These are phyloP conservation scores for Diachasmimorpha longicaudata DNA, from an alignment of 1,140 invertebrate species.

Conservation along the genomic window DNA sequence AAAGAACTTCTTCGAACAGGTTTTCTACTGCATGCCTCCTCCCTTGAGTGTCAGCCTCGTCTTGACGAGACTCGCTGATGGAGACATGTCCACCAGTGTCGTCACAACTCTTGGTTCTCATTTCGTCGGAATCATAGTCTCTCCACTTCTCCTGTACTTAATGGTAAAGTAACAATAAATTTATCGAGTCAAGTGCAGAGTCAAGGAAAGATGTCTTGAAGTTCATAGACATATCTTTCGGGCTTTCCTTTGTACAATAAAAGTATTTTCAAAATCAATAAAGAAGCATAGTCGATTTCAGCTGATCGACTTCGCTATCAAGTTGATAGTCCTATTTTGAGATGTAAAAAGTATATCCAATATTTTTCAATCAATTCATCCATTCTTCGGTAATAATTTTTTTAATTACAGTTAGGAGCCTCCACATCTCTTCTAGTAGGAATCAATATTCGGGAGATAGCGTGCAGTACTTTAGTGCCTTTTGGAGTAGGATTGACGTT, in stretches of 20 bases:
- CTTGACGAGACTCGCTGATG: constrained; percentile 50
- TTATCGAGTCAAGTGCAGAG: neutral
- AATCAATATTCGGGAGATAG: constrained; percentile 52
- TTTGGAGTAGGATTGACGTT: constrained; percentile 48
- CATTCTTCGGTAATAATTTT: neutral
- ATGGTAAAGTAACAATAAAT: constrained; percentile 56
- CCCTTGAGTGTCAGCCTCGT: constrained; percentile 55
- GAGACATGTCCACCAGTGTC: constrained; percentile 55
- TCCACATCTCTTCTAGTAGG: constrained; percentile 50
- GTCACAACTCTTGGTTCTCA: constrained; percentile 53
- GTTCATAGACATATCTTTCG: no score
- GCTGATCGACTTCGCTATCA: no score
- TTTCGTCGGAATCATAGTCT: constrained; percentile 54
- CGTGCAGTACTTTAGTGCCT: constrained; percentile 55
- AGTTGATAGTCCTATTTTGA: no score
- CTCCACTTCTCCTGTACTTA: constrained; percentile 54
- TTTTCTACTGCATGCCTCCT: constrained; percentile 59
- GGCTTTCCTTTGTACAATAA: no score
- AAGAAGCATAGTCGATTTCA: no score
- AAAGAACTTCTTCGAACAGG: constrained; percentile 41
- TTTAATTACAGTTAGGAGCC: constrained; percentile 43
- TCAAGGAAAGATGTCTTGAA: no score
- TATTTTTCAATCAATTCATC: no score
- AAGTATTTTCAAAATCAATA: no score
- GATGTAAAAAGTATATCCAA: no score